Conservation (phyloP, 1,140 invertebrate genomes). For the Drosophila neocordata region DNA sequence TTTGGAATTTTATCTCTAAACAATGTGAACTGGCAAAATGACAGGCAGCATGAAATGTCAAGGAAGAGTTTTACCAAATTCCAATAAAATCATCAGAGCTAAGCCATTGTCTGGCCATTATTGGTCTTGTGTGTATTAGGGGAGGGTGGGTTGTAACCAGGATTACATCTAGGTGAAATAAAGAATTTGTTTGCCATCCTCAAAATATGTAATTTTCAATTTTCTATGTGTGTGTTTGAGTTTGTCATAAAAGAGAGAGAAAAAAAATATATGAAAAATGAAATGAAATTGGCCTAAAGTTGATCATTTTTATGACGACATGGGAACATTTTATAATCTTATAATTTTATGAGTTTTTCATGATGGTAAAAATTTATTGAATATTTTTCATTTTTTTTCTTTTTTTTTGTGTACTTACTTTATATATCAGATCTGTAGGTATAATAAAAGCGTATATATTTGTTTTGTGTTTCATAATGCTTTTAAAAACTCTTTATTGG, state of each 20-base stretch:
- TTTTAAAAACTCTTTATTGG: conserved; percentile 75
- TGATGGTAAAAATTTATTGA: not conserved
- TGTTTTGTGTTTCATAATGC: conserved; percentile 46
- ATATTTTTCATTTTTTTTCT: not conserved
- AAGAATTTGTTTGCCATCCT: conserved; percentile 7
- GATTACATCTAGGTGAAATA: conserved; percentile 9
- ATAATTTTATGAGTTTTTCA: conserved; percentile 6
- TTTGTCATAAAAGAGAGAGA: not conserved
- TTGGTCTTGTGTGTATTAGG: not conserved
- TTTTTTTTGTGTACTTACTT: conserved; percentile 1
- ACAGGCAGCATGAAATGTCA: conserved; percentile 66
- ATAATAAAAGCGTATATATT: too few relatives aligned
- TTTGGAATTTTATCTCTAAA: conserved; percentile 74
- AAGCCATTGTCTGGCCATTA: conserved; percentile 15
- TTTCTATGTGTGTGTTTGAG: not conserved
- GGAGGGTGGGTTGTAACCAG: conserved; percentile 7
- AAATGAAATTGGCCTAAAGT: not conserved
- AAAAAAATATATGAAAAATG: not conserved
- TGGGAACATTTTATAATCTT: not conserved
- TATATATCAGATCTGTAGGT: too few relatives aligned
- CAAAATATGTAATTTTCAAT: conserved; percentile 10
- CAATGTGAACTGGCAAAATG: conserved; percentile 68
- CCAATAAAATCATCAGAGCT: conserved; percentile 42
- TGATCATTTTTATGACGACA: conserved; percentile 3
- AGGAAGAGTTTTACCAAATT: conserved; percentile 70